A percentile compares a stretch with the other conserved stretches of the same genome.
Evolutionary conservation across 2,113 vertebrate species (phyloP).

Genomic region (Penelope pileata): DNA sequence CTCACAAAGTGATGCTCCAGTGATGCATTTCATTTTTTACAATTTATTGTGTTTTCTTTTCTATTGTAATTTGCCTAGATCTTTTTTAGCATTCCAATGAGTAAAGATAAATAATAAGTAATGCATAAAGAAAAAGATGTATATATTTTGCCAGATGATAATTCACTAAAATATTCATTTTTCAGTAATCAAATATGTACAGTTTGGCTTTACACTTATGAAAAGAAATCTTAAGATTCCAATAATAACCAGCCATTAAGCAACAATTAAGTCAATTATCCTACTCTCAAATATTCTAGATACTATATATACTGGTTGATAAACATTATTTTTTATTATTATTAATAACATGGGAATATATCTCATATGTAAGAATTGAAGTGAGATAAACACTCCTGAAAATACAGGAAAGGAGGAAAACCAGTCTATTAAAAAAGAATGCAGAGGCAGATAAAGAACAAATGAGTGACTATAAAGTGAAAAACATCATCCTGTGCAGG

Average conservation of each 20-base stretch:
- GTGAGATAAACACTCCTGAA: neutral
- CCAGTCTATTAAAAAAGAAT: neutral
- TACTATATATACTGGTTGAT: neutral
- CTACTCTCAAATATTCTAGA: neutral
- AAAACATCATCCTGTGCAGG: accelerated
- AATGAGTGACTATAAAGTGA: neutral
- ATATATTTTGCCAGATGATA: neutral
- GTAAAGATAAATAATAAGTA: neutral
- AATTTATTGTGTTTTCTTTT: neutral
- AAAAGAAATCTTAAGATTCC: neutral
- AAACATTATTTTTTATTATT: neutral
- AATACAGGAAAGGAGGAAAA: accelerated
- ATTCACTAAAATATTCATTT: neutral
- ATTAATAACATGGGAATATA: neutral
- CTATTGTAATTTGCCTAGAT: neutral
- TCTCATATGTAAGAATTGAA: neutral
- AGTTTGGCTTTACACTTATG: neutral
- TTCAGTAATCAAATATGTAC: neutral
- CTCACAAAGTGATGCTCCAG: neutral
- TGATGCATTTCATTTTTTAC: neutral
- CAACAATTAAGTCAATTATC: neutral
- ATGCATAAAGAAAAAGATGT: neutral
- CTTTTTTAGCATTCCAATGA: neutral
- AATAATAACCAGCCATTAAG: neutral
- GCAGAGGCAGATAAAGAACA: neutral